These are phyloP conservation scores for Anas acuta DNA, from an alignment of 2,797 vertebrate genomes.

Conservation along the genomic window DNA sequence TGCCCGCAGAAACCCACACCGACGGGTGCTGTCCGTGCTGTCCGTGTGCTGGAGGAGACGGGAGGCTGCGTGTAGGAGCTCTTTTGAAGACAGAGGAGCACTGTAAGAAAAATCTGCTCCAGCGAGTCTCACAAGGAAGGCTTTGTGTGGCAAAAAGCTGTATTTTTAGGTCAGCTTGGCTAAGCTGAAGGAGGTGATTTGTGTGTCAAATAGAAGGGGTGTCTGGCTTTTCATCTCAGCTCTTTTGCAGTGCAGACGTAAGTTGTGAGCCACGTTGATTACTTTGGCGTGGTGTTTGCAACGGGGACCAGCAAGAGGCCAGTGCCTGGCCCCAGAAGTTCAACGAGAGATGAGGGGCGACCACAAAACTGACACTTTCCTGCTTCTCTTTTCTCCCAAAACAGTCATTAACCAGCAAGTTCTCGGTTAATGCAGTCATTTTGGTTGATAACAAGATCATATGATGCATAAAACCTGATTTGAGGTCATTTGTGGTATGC, in stretches of 20 bases:
- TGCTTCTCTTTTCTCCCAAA: not conserved
- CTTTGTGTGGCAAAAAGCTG: constrained; percentile 45
- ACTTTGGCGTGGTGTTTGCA: not conserved
- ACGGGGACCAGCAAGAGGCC: not conserved
- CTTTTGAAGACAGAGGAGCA: not conserved
- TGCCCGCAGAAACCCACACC: not conserved
- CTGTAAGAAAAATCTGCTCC: not conserved
- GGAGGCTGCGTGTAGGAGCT: too few relatives aligned
- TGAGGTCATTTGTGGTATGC: not conserved
- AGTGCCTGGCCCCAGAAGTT: accelerated
- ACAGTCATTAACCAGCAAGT: not conserved
- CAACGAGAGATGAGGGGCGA: not conserved
- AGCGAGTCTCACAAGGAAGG: constrained; percentile 11
- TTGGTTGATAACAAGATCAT: not conserved
- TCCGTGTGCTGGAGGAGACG: not conserved
- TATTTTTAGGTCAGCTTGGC: constrained; percentile 37
- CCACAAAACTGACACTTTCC: not conserved
- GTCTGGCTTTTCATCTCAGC: not conserved
- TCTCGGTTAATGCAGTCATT: not conserved
- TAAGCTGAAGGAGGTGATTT: not conserved
- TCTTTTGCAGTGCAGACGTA: not conserved
- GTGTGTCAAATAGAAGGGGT: not conserved
- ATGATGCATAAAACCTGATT: not conserved
- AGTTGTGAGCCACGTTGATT: not conserved
- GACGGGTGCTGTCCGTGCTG: not conserved